Base-by-base conservation (phyloP, 2,888 invertebrate species). In the Ochropleura plecta region DNA sequence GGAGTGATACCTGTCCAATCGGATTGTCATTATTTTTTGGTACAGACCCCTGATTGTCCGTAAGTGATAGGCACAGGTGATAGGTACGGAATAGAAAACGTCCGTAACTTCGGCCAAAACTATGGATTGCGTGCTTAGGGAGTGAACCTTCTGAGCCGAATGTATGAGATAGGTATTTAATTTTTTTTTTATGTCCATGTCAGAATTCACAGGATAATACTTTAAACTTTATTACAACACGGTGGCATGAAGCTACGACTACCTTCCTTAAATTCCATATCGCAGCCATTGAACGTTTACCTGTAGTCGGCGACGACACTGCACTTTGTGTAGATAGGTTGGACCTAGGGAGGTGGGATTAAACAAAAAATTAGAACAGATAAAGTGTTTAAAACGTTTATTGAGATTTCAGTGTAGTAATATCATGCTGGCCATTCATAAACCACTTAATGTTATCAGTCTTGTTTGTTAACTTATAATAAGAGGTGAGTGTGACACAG, bases 371-470 rank as follows among this genome's bases (percentile, higher is more conserved):
- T 16, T 18, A 73, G 7, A 60, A 73, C 65, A 60, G 0, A 68
- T 20, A 68, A 64, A 63, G 70, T 78, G 55, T 46, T 81, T 49
- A 79, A 65, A 76, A 62, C 42, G 51, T 85, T 85, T 81, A 83
- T 80, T 87, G 64, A 53, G 64, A 73, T 81, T 73, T 72, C 66
- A 73, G 48, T 70, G 64, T 30, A 20, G 9, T 63, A 70, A 42
- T 68, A 68, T 62, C 20, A 71, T 68, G 9, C 40, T 46, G 64
- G 66, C 40, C 79, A 70, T 66, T 44, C 14, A 53, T 55, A 74
- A 84, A 80, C 60, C 74, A 66, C 73, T 72, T 79, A 81, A 66
- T 70, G 42, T 63, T 81, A 80, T 82, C 85, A 86, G 83, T 81
- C 87, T 87, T 76, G 65, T 79, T 75, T 69, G 20, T 42, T 48